Conservation (phyloP, 92 coral and sea anemone species). For the Chrysogorgia sp. region DNA sequence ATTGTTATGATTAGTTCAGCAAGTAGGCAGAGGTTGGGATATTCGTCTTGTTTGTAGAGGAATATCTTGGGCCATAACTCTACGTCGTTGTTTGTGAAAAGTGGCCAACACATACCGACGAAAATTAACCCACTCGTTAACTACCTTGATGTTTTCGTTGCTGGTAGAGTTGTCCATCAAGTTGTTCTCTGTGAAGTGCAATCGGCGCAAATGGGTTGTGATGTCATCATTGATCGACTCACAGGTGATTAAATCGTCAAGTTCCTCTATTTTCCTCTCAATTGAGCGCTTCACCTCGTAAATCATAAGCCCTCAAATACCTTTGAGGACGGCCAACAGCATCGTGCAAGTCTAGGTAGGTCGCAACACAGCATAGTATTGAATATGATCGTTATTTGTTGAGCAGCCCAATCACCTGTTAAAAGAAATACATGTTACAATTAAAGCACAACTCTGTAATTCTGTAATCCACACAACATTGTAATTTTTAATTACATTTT, state of each 20-base stretch:
- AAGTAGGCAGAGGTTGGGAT: too few species aligned
- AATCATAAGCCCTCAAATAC: conserved; percentile 40
- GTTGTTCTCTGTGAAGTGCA: not conserved
- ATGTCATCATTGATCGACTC: too few species aligned
- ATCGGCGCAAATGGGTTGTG: conserved; percentile 35
- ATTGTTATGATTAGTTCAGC: too few species aligned
- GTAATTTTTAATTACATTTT: not conserved
- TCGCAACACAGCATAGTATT: conserved; percentile 28
- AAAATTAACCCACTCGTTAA: too few species aligned
- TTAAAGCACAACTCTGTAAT: too few species aligned
- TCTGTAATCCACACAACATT: too few species aligned
- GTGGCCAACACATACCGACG: too few species aligned
- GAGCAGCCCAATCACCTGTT: conserved; percentile 27
- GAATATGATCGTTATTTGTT: conserved; percentile 36
- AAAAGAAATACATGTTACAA: not conserved
- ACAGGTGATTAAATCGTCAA: conserved; percentile 8
- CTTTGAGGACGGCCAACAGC: conserved; percentile 21
- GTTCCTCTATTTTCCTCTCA: conserved; percentile 33
- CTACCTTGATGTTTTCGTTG: too few species aligned
- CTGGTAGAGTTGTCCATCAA: too few species aligned
- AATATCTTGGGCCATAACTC: too few species aligned
- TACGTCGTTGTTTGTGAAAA: too few species aligned
- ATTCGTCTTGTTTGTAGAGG: too few species aligned
- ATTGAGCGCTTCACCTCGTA: conserved; percentile 24
- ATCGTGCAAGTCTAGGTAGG: conserved; percentile 36